Base-by-base conservation (phyloP, 1,140 invertebrate genomes). In the Drosophila willistoni region DNA sequence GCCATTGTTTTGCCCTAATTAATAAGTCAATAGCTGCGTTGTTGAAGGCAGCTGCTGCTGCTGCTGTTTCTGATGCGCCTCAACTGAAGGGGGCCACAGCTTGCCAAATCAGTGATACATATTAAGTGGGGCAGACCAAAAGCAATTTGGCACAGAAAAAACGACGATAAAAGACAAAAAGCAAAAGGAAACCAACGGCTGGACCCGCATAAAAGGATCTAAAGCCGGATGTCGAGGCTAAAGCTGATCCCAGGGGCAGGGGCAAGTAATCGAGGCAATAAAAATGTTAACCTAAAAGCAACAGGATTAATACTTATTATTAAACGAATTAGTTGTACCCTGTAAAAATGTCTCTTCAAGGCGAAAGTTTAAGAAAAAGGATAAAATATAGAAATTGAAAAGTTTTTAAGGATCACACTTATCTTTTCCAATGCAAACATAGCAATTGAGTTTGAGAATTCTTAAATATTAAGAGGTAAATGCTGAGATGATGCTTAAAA, bases 21-120 rank as follows among this genome's bases (percentile, higher is more conserved):
- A 86, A 86, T 87, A 86, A 86, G 79, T 79, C 83, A 87, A 86
- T 86, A 77, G 79, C 69, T 36, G 64, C 60, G 47, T 54, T 71
- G 67, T 76, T 64, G 73, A 71, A 56, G 68, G 68, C 67, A 25
- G 72, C 71, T 61, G 73, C 73, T 65, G 19, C 19, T 22, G 19
- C 19, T 22, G 64, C 62, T 42, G 39, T 56, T 41, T n/a, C 51
- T 64, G 39, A 14, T 33, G 34, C 34, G 7, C 10, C 34, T 56
- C 41, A 36, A 36, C 63, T 68, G 56, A 74, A 74, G 71, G 44
- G 71, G 71, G 61, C 22, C 66, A 64, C 42, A 64, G 69, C 51
- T 42, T 75, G 29, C 14, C 44, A 25, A 41, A 73, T 60, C 36
- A 19, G 12, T 47, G 75, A 69, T 66, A 76, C 56, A 59, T 59